Evolutionary conservation across 2,888 invertebrate genomes (phyloP).

Genomic region (Oligia latruncula): DNA sequence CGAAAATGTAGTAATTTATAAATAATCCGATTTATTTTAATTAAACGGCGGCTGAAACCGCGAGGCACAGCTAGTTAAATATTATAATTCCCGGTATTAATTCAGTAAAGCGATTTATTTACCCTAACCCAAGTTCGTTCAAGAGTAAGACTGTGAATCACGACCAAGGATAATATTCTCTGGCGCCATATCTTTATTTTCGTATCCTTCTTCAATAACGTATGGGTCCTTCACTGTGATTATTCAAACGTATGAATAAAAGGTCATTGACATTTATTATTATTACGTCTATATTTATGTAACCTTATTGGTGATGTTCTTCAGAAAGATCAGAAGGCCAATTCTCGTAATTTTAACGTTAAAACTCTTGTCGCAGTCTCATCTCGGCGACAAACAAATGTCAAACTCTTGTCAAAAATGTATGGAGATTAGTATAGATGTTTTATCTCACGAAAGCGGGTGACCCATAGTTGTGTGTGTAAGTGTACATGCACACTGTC

Average conservation of each 20-base stretch:
- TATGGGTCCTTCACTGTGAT: conserved; percentile 22
- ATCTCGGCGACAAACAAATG: too few relatives aligned
- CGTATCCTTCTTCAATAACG: conserved; percentile 30
- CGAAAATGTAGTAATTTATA: background rate
- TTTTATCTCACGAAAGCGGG: too few relatives aligned
- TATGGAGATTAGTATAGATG: too few relatives aligned
- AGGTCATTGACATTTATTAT: conserved; percentile 17
- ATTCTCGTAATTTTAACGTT: too few relatives aligned
- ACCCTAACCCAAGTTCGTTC: conserved; percentile 45
- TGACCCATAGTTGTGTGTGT: too few relatives aligned
- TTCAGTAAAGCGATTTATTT: conserved; percentile 53
- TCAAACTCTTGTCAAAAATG: too few relatives aligned
- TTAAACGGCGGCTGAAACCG: background rate
- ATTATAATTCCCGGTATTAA: conserved; percentile 15
- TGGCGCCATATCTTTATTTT: conserved; percentile 40
- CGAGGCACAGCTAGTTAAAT: background rate
- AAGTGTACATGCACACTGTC: too few relatives aligned
- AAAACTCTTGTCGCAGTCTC: too few relatives aligned
- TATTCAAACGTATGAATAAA: conserved; percentile 34
- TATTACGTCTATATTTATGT: background rate
- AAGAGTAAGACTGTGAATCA: conserved; percentile 54
- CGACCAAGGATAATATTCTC: conserved; percentile 45
- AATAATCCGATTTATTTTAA: background rate
- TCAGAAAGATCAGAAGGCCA: too few relatives aligned
- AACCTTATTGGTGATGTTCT: too few relatives aligned